phyloP scores from a whole-genome alignment of 2,797 vertebrate genomes.

The Champsocephalus gunnari region DNA sequence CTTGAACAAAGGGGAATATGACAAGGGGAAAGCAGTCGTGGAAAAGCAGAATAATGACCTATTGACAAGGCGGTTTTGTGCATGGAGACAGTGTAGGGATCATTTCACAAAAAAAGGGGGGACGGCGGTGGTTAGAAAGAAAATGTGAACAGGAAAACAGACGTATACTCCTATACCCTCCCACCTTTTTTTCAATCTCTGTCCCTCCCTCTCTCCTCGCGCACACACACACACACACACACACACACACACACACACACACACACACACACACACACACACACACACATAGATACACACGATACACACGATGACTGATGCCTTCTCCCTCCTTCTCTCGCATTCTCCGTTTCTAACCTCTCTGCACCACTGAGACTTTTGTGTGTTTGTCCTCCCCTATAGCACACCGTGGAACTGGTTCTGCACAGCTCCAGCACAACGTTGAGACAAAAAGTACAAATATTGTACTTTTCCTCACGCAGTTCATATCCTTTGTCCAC shows the following conservation, averaged over 20 bases:
- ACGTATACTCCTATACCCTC: neutral
- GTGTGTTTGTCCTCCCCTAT: conserved; percentile 63
- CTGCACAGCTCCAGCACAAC: conserved; percentile 57
- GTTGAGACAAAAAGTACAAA: conserved; percentile 26
- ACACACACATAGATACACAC: conserved; percentile 39
- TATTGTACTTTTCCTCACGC: conserved; percentile 55
- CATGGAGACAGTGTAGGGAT: conserved; percentile 50
- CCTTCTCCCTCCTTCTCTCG: conserved; percentile 70
- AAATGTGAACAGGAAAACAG: conserved; percentile 76
- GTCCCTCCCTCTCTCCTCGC: conserved; percentile 66
- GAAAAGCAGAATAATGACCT: conserved; percentile 62
- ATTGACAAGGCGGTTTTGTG: conserved; percentile 44
- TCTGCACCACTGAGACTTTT: conserved; percentile 73
- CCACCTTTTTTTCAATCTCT: too few relatives aligned
- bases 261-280: conserved; percentile 36
- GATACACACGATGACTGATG: conserved; percentile 76
- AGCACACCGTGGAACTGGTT: conserved; percentile 64
- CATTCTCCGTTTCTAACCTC: conserved; percentile 65
- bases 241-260: conserved; percentile 40
- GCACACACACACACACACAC: conserved; percentile 57
- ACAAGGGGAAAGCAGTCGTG: conserved; percentile 53
- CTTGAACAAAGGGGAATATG: conserved; percentile 63
- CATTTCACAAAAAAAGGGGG: conserved; percentile 45
- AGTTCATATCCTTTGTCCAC: conserved; percentile 72
- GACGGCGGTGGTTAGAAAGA: conserved; percentile 23